phyloP scores from a whole-genome alignment of 2,113 vertebrate species.

The Setophaga coronata region DNA sequence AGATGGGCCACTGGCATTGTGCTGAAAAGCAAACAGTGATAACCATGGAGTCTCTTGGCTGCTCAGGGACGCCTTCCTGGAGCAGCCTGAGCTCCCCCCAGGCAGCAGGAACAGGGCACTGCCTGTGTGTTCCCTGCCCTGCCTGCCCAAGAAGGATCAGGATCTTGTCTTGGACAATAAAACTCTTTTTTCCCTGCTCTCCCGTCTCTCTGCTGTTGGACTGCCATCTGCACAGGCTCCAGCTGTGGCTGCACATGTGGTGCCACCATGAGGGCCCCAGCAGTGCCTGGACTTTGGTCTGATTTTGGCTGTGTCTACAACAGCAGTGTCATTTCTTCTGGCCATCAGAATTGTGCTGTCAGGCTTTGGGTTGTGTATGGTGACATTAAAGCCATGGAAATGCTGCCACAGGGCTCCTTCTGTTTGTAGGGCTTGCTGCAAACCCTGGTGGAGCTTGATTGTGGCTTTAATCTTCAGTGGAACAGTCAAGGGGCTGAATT shows the following conservation, averaged over 20 bases:
- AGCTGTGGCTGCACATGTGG: not conserved
- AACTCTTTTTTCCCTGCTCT: not conserved
- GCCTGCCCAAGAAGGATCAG: no score
- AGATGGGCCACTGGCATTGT: not conserved
- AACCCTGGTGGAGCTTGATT: not conserved
- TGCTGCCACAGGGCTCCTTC: fast-evolving
- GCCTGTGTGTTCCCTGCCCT: not conserved
- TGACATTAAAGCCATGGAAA: fast-evolving
- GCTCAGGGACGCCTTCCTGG: fast-evolving
- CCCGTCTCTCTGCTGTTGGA: not conserved
- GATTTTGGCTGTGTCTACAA: not conserved
- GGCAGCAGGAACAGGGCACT: not conserved
- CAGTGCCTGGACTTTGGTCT: not conserved
- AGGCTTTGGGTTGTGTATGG: not conserved
- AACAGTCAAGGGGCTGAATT: fast-evolving
- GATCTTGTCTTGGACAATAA: not conserved
- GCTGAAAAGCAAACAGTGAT: slow-evolving; percentile 10
- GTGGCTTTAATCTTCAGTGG: not conserved
- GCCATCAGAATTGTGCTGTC: not conserved
- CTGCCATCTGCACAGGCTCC: not conserved
- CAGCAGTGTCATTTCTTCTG: fast-evolving
- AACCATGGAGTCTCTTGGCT: not conserved
- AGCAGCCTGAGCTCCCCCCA: not conserved
- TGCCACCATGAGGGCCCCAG: not conserved
- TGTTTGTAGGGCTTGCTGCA: not conserved